These are phyloP conservation scores for Brachymystax lenok DNA, from an alignment of 2,797 vertebrate species.

Conservation along the genomic window DNA sequence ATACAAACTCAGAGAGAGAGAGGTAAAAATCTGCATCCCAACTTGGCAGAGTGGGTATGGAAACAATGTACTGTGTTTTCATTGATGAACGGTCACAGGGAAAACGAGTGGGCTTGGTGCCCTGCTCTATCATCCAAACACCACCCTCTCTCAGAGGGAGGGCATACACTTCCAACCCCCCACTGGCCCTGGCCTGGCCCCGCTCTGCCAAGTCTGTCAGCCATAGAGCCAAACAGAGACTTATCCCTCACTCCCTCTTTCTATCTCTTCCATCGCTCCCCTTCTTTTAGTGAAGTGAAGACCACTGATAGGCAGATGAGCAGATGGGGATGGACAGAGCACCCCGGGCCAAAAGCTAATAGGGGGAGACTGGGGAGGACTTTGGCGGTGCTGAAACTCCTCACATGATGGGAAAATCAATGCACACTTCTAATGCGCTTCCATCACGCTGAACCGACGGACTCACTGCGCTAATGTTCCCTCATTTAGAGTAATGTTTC, in stretches of 20 bases:
- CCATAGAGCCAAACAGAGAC: slow-evolving; percentile 66
- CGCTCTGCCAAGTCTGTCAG: slow-evolving; percentile 65
- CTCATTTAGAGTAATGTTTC: slow-evolving; percentile 61
- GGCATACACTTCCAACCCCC: slow-evolving; percentile 64
- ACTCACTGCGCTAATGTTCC: slow-evolving; percentile 50
- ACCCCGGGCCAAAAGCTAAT: slow-evolving; percentile 76
- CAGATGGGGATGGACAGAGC: slow-evolving; percentile 77
- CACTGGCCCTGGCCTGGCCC: slow-evolving; percentile 59
- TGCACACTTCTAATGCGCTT: slow-evolving; percentile 66
- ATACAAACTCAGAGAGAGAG: slow-evolving; percentile 35
- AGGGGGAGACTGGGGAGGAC: slow-evolving; percentile 74
- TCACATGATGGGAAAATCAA: slow-evolving; percentile 77
- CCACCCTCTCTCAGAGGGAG: slow-evolving; percentile 71
- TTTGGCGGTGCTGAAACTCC: slow-evolving; percentile 68
- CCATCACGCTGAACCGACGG: slow-evolving; percentile 57
- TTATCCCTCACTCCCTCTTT: slow-evolving; percentile 49
- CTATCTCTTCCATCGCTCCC: slow-evolving; percentile 10
- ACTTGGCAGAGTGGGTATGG: slow-evolving; percentile 42
- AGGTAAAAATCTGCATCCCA: background rate
- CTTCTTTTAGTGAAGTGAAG: slow-evolving; percentile 62
- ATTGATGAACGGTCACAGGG: slow-evolving; percentile 55
- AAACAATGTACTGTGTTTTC: slow-evolving; percentile 57
- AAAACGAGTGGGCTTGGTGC: slow-evolving; percentile 63
- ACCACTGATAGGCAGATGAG: slow-evolving; percentile 74
- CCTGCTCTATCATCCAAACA: slow-evolving; percentile 66